phyloP scores from a whole-genome alignment of 2,113 vertebrate genomes.

The Neolamprologus ventralis region DNA sequence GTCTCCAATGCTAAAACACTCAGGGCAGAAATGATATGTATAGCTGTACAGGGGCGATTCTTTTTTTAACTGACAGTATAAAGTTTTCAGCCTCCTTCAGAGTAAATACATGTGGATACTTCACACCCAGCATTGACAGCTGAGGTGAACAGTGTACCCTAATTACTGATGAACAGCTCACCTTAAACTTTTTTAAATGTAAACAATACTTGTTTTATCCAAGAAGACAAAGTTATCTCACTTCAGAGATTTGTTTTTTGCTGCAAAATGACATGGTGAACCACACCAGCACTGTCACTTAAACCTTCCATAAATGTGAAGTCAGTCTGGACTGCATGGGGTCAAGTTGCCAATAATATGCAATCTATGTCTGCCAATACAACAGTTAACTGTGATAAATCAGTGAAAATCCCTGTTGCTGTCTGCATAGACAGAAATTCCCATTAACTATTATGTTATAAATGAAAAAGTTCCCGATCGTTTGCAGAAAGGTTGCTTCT shows the following conservation, averaged over 20 bases:
- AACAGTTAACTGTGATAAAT: neutral
- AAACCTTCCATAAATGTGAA: neutral
- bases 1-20: neutral
- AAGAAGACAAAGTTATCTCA: neutral
- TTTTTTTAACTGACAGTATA: neutral
- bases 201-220: neutral
- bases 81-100: neutral
- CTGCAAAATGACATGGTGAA: neutral
- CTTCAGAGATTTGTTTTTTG: neutral
- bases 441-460: neutral
- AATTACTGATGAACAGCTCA: neutral
- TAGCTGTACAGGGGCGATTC: neutral
- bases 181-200: neutral
- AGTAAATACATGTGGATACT: neutral
- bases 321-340: neutral
- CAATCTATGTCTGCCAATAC: neutral
- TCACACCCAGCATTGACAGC: neutral
- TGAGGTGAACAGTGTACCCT: neutral
- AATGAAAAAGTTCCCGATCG: neutral
- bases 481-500: neutral
- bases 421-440: neutral
- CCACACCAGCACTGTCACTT: neutral
- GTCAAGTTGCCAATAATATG: neutral
- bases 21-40: neutral
- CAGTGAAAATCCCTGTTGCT: neutral